Percentiles rank a stretch among this genome's conserved stretches.
Conservation (phyloP, 2,888 invertebrate species). For the Scaptomyza parva region DNA sequence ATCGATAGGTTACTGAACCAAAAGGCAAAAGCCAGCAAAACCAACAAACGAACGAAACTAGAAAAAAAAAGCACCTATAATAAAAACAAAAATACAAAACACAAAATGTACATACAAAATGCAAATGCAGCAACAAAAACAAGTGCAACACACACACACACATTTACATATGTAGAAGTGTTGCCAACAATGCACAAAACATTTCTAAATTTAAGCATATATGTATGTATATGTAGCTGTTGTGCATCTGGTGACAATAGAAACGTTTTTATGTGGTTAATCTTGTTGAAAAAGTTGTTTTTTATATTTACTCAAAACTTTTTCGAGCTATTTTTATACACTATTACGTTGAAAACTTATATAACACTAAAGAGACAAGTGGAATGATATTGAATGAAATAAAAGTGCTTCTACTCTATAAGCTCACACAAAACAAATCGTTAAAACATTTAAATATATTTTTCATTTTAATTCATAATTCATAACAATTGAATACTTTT, state of each 20-base stretch:
- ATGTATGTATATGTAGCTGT: not conserved
- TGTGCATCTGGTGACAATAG: slow-evolving; percentile 51
- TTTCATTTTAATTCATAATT: no score
- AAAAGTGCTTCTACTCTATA: no score
- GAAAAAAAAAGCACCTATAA: slow-evolving; percentile 22
- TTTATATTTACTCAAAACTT: slow-evolving; percentile 38
- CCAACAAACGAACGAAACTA: slow-evolving; percentile 31
- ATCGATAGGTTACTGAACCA: slow-evolving; percentile 74
- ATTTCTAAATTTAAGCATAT: slow-evolving; percentile 63
- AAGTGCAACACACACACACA: slow-evolving; percentile 11
- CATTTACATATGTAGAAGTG: slow-evolving; percentile 18
- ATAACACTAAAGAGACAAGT: no score
- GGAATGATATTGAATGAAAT: no score
- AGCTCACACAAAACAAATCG: no score
- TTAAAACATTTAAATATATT: no score
- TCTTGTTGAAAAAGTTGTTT: slow-evolving; percentile 22
- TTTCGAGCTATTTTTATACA: not conserved
- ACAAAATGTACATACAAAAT: slow-evolving; percentile 17
- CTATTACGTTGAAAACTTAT: no score
- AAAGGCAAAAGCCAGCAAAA: slow-evolving; percentile 40
- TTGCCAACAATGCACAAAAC: slow-evolving; percentile 44
- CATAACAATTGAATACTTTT: no score
- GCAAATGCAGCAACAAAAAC: slow-evolving; percentile 39
- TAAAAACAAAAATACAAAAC: slow-evolving; percentile 1
- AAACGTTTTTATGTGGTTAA: slow-evolving; percentile 12